Conservation (phyloP, 2,797 vertebrate species). For the Hafferia zeledoni region DNA sequence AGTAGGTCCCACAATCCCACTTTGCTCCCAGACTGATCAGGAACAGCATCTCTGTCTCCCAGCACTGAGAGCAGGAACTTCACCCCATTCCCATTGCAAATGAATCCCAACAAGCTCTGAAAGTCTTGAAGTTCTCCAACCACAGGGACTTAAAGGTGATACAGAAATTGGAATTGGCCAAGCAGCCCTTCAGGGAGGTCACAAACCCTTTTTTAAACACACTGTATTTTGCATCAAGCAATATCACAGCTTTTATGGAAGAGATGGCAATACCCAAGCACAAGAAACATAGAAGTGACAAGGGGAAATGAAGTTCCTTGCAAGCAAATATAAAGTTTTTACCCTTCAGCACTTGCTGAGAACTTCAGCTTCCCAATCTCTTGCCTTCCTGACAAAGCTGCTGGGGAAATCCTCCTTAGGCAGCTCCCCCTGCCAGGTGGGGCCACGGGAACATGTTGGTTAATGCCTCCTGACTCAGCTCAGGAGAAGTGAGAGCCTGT, state of each 20-base stretch:
- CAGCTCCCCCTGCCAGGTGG: background rate
- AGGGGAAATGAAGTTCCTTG: background rate
- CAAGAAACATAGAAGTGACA: background rate
- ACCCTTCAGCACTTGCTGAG: background rate
- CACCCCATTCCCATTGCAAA: background rate
- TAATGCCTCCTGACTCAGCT: background rate
- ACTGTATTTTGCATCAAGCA: background rate
- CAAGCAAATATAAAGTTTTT: background rate
- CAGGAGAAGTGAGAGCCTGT: background rate
- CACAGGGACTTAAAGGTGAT: background rate
- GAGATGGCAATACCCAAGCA: background rate
- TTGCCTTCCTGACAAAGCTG: background rate
- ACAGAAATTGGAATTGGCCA: background rate
- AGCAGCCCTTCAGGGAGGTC: background rate
- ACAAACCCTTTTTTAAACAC: background rate
- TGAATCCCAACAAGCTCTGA: background rate
- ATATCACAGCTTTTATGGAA: background rate
- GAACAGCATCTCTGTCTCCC: background rate
- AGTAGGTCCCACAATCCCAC: accelerated
- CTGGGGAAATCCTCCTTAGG: background rate
- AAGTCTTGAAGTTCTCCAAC: background rate
- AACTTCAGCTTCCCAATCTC: background rate
- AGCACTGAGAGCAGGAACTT: background rate
- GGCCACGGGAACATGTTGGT: background rate
- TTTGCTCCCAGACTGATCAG: background rate